Conservation (phyloP, 2,888 invertebrate species). For the Campopleginae sp. region DNA sequence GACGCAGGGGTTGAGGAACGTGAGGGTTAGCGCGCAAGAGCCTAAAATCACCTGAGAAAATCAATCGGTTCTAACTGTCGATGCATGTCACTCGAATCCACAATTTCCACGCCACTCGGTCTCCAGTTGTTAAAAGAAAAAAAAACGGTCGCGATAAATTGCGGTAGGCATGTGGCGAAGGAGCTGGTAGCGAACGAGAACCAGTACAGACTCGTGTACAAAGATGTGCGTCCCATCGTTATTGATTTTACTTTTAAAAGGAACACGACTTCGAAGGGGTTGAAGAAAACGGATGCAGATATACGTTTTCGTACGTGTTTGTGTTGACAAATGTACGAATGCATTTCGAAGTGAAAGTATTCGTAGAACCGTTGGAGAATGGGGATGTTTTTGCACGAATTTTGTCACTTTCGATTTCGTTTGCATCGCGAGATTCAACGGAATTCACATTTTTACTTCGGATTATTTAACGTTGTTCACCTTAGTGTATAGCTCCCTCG, state of each 20-base stretch:
- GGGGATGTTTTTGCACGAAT: neutral
- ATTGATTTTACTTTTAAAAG: slow-evolving; percentile 76
- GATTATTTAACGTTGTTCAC: slow-evolving; percentile 64
- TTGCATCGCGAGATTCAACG: neutral
- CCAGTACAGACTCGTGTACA: slow-evolving; percentile 4
- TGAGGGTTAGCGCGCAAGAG: slow-evolving; percentile 28
- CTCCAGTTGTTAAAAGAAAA: neutral
- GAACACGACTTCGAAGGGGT: slow-evolving; percentile 55
- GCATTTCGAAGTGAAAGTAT: neutral
- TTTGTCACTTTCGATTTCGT: neutral
- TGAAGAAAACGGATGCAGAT: slow-evolving; percentile 2
- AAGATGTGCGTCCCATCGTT: slow-evolving; percentile 58
- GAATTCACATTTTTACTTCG: too few species aligned
- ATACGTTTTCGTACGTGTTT: neutral
- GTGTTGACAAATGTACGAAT: neutral
- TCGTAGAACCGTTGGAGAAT: neutral
- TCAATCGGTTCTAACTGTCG: slow-evolving; percentile 47
- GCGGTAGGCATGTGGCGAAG: neutral
- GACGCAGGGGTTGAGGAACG: slow-evolving; percentile 5
- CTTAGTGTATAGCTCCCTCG: slow-evolving; percentile 82
- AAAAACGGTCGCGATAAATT: neutral
- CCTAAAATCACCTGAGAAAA: slow-evolving; percentile 56
- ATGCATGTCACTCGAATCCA: neutral
- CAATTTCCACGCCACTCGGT: neutral
- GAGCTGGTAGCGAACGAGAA: slow-evolving; percentile 9